Base-by-base conservation (phyloP, 2,888 invertebrate genomes). In the Sarcophaga rosellei region DNA sequence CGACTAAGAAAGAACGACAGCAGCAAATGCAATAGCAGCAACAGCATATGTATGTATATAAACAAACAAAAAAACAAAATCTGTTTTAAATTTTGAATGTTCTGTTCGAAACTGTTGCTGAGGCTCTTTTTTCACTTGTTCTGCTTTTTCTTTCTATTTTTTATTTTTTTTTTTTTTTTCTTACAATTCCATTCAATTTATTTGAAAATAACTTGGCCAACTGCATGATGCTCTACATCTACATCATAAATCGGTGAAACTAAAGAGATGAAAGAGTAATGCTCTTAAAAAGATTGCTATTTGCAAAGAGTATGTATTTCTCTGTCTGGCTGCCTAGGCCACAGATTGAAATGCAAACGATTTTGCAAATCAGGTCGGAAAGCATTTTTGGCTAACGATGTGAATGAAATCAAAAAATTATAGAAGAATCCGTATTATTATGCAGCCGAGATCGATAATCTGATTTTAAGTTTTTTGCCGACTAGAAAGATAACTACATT, bases 101-200 rank as follows among this genome's bases (percentile, higher is more conserved):
- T 35, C 8, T 17, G 17, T 73, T 59, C 68, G 23, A 74, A 84
- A 68, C 80, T 84, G 80, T 84, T 84, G 80, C 80, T 76, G 70
- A 6, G 70, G 17, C 17, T 53, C n/a, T 47, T 17, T 47, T 53
- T 53, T 17, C 17, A 53, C 53, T 53, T 53, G 53, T 53, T 53
- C 53, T 53, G 12, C 53, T 53, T 53, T 53, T 53, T 53, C 47
- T 53, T 4, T 63, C 35, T 59, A 12, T n/a, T 61, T 47, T 17
- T 21, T 61, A 66, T 53, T n/a, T 59, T 63, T 69, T 61, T 21
- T 35, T 61, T 73, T 47, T n/a, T 45, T 63, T 4, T 62, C 35
- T 4, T 63, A 45, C 57, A n/a, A 25, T 69, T 61, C 45, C 53
- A 68, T 73, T 53, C n/a, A 65, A 63, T 75, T 73, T 44, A 20